Percentiles rank a stretch among this genome's conserved stretches.
Conservation (phyloP, 2,797 vertebrate genomes). For the Crax fasciolata region DNA sequence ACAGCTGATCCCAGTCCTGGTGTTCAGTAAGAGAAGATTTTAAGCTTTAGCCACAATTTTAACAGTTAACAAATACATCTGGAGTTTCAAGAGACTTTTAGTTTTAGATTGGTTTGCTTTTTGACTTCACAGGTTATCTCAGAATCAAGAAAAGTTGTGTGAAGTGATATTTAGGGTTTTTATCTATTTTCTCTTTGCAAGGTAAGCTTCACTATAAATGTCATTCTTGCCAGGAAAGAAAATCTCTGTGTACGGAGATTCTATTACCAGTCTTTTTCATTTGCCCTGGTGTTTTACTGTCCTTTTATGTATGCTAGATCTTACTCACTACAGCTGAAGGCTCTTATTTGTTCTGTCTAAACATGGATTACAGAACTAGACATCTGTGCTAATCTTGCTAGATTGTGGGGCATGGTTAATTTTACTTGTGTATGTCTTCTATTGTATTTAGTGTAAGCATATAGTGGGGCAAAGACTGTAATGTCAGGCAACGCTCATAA, state of each 20-base stretch:
- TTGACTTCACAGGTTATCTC: not conserved
- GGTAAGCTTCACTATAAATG: not conserved
- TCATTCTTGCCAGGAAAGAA: not conserved
- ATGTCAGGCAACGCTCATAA: not conserved
- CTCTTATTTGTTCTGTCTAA: not conserved
- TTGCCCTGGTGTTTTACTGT: not conserved
- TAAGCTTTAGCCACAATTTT: not conserved
- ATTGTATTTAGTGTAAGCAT: not conserved
- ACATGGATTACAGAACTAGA: not conserved
- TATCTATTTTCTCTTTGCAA: not conserved
- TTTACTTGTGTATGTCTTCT: not conserved
- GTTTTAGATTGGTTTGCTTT: not conserved
- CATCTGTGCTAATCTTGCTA: not conserved
- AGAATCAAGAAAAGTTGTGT: not conserved
- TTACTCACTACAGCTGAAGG: not conserved
- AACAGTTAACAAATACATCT: not conserved
- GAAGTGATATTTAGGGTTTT: not conserved
- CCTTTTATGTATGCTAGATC: not conserved
- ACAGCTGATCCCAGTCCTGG: not conserved
- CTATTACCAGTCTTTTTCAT: not conserved
- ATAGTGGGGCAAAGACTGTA: not conserved
- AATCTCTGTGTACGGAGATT: not conserved
- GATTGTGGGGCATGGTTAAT: not conserved
- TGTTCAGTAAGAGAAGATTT: not conserved
- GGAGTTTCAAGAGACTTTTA: not conserved